phyloP scores from a whole-genome alignment of 2,797 vertebrate species.

The Neostethus bicornis region DNA sequence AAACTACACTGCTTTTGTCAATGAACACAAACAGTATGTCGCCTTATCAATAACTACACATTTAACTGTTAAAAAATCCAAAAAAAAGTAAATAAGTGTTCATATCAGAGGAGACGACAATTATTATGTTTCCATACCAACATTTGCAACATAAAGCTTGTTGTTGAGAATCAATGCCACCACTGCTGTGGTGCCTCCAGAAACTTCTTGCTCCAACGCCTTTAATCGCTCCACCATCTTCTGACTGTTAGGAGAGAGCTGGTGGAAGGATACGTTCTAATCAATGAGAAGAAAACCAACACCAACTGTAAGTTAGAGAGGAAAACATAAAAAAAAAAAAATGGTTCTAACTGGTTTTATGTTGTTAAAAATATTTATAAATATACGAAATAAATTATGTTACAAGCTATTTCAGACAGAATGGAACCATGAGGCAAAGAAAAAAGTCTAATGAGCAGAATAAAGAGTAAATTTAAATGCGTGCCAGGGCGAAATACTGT shows the following conservation, averaged over 20 bases:
- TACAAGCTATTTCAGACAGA: neutral
- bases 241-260: constrained; percentile 88
- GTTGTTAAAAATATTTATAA: no score
- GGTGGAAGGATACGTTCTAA: constrained; percentile 86
- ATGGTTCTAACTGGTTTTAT: no score
- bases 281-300: neutral
- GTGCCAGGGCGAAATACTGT: no score
- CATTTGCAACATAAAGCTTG: constrained; percentile 94
- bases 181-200: constrained; percentile 92
- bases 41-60: neutral
- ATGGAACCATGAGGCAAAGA: constrained; percentile 12
- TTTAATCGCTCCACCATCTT: constrained; percentile 92
- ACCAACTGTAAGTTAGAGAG: neutral
- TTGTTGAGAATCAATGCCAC: constrained; percentile 93
- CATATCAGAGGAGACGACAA: neutral
- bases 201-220: constrained; percentile 90
- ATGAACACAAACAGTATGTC: neutral
- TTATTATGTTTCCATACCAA: constrained; percentile 78
- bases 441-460: constrained; percentile 3
- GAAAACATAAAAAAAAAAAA: neutral
- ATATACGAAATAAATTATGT: neutral
- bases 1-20: neutral
- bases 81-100: no score
- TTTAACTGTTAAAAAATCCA: neutral
- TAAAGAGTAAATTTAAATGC: no score